These are phyloP conservation scores for Lasiurus cinereus DNA, from an alignment of 2,113 vertebrate genomes.

Conservation along the genomic window DNA sequence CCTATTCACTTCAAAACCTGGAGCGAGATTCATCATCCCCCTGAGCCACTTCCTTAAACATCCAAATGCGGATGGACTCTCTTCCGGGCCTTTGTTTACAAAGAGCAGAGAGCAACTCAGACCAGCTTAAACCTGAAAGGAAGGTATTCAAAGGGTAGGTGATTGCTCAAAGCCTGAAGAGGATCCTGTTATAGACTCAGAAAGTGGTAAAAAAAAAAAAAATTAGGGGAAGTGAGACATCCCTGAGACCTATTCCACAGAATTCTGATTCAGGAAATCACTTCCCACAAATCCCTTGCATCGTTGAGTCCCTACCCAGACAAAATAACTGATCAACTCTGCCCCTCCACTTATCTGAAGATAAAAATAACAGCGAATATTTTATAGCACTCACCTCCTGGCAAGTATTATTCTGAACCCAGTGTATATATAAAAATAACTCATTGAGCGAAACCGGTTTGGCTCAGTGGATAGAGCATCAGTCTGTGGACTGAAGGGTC, in stretches of 20 bases:
- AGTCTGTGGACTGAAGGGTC: no score
- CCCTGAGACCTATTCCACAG: background rate
- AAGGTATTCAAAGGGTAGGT: background rate
- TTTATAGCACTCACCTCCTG: background rate
- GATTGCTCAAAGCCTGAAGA: background rate
- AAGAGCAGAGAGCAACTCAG: background rate
- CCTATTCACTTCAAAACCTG: background rate
- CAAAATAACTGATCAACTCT: background rate
- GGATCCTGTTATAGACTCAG: background rate
- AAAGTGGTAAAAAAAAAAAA: background rate
- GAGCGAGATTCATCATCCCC: background rate
- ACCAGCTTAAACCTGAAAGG: conserved; percentile 48
- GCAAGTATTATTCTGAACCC: background rate
- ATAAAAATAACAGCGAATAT: conserved; percentile 22
- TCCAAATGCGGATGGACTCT: background rate
- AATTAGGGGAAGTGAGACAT: background rate
- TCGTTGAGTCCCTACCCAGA: background rate
- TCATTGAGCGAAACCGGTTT: no score
- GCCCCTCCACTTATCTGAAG: background rate
- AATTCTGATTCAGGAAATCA: background rate
- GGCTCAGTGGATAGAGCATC: no score
- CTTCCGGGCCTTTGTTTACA: conserved; percentile 4
- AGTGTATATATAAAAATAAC: background rate
- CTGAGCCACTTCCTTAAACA: no score
- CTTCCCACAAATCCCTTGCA: background rate